phyloP scores from a whole-genome alignment of 2,113 vertebrate species.

The Nestor notabilis region DNA sequence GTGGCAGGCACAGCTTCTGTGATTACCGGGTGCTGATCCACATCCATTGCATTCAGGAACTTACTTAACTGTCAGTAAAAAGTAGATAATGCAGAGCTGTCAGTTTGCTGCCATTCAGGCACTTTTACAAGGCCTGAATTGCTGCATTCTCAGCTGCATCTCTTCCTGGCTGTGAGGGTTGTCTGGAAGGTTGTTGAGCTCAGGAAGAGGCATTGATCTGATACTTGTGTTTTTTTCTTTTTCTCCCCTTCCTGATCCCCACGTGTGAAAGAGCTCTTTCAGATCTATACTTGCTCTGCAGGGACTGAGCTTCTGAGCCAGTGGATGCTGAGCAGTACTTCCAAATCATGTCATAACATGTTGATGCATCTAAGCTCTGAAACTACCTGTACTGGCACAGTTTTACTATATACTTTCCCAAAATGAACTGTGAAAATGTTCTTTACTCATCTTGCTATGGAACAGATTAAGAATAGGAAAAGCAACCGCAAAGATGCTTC shows the following conservation, averaged over 20 bases:
- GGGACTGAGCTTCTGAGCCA: constrained; percentile 12
- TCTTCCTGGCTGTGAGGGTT: not conserved
- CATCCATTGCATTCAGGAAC: not conserved
- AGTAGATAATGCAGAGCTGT: not conserved
- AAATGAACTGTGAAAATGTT: constrained; percentile 4
- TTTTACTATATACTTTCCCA: not conserved
- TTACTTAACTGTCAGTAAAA: not conserved
- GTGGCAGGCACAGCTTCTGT: not conserved
- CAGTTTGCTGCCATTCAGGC: not conserved
- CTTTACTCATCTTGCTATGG: not conserved
- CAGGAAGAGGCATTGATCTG: not conserved
- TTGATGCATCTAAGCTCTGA: not conserved
- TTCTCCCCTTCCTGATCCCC: not conserved
- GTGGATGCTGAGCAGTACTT: not conserved
- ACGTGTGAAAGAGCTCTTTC: not conserved
- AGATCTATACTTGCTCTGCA: not conserved
- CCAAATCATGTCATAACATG: not conserved
- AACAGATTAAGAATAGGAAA: not conserved
- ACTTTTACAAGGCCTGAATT: not conserved
- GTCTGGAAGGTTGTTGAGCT: not conserved
- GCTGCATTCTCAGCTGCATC: not conserved
- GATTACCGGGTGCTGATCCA: not conserved
- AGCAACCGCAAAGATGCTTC: not conserved
- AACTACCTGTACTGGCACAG: not conserved
- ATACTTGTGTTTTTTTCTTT: not conserved